Base-by-base conservation (phyloP, 2,113 vertebrate genomes). In the Tachysurus fulvidraco region DNA sequence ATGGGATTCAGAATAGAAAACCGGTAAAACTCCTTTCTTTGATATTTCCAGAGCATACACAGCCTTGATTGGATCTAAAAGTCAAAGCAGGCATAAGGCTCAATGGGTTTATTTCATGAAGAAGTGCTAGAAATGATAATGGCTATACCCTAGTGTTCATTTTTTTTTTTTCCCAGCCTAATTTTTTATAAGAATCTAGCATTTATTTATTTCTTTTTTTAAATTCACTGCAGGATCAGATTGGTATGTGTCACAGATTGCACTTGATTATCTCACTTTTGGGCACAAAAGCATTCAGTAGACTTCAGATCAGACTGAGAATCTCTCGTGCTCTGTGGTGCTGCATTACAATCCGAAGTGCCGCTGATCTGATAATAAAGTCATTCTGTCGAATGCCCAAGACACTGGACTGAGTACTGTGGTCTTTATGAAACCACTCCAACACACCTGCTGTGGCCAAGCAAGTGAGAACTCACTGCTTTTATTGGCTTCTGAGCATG, bases 321-420 rank as follows among this genome's bases (percentile, higher is more conserved):
- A 71, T 46, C 67, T 82, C 87, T 85, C 44, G 23, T 62, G 41
- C 76, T 41, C 74, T 57, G 76, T 90, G 91, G 88, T 93, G 59
- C 79, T 62, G 69, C 90, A 91, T 89, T 91, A 84, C 93, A 93
- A 92, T 91, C 84, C 86, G 91, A 92, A 90, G 89, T 93, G 88
- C 92, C 88, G 91, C 92, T 93, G 91, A 92, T 92, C 90, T 88
- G 92, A 92, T 94, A 93, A 93, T 94, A 93, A 93, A 94, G 93
- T 88, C 91, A 86, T 93, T 92, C 92, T 81, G 85, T 90, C 85
- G 90, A 94, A 92, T 90, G 89, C 90, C 91, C 88, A 81, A 88
- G 92, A 94, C 93, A 89, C 90, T 89, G 90, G 80, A 13, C 86
- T 69, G 76, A 57, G 73, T 85, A 88, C 87, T 62, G 87, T 92